A percentile compares a stretch with the other conserved stretches of the same genome.
phyloP scores from a whole-genome alignment of 2,797 vertebrate genomes.

The Acomys russatus region DNA sequence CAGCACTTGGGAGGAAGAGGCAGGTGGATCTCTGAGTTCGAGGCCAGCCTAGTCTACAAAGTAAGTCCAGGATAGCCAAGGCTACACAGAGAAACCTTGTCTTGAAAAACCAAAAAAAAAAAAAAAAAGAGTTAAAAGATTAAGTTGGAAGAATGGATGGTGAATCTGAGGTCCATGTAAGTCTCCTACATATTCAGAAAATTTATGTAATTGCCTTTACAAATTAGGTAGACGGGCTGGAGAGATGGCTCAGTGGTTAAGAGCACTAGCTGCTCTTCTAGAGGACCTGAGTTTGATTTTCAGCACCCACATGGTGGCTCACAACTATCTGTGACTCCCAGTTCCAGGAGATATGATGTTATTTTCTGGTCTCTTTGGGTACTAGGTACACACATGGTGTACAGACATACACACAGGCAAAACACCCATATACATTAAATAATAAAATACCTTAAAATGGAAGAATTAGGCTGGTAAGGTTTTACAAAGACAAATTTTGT shows the following conservation, averaged over 20 bases:
- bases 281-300: not conserved
- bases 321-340: not conserved
- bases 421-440: not conserved
- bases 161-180: not conserved
- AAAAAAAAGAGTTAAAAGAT: slow-evolving; percentile 21
- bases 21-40: too few relatives aligned
- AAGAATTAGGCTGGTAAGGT: not conserved
- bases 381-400: not conserved
- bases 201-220: slow-evolving; percentile 48
- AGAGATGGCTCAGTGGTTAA: not conserved
- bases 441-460: not conserved
- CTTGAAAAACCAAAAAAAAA: too few relatives aligned
- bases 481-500: slow-evolving; percentile 61
- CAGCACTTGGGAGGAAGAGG: too few relatives aligned
- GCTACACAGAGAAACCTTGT: too few relatives aligned
- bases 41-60: too few relatives aligned
- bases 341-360: not conserved
- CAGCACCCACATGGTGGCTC: not conserved
- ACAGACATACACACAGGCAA: not conserved
- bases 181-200: slow-evolving; percentile 14
- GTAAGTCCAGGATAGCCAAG: too few relatives aligned
- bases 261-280: not conserved
- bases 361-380: not conserved
- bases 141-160: not conserved
- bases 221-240: not conserved